phyloP scores from a whole-genome alignment of 2,797 vertebrate genomes.

The Oreortyx pictus region DNA sequence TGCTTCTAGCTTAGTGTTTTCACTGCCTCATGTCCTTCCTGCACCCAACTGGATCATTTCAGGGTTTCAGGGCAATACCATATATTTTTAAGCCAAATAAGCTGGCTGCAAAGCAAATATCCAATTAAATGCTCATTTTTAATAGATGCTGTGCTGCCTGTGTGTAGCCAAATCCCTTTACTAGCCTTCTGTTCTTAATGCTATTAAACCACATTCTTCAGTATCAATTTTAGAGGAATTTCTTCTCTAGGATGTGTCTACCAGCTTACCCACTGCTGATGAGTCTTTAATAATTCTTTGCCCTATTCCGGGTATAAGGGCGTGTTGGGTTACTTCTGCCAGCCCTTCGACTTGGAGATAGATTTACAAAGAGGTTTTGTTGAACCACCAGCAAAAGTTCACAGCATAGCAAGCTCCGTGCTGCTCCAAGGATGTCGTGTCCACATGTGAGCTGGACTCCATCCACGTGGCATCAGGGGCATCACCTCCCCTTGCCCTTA shows the following conservation, averaged over 20 bases:
- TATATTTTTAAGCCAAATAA: background rate
- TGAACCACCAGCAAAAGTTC: background rate
- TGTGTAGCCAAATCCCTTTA: background rate
- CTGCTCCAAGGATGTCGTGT: background rate
- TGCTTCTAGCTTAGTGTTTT: background rate
- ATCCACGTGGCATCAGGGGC: background rate
- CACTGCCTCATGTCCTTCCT: background rate
- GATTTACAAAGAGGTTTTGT: background rate
- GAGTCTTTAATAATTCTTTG: background rate
- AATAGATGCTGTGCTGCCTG: background rate
- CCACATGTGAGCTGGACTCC: background rate
- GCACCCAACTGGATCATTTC: background rate
- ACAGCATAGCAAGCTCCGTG: background rate
- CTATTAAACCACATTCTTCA: background rate
- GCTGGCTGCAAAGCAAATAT: constrained; percentile 24
- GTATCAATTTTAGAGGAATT: background rate
- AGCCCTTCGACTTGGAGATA: background rate
- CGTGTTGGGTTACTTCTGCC: background rate
- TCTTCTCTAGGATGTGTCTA: background rate
- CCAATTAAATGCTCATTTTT: constrained; percentile 17
- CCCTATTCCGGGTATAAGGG: background rate
- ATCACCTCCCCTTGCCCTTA: background rate
- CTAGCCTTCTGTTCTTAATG: background rate
- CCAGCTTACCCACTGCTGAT: background rate
- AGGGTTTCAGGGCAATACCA: background rate